Conservation (phyloP, 92 coral and sea anemone species). For the Micromussa lordhowensis region DNA sequence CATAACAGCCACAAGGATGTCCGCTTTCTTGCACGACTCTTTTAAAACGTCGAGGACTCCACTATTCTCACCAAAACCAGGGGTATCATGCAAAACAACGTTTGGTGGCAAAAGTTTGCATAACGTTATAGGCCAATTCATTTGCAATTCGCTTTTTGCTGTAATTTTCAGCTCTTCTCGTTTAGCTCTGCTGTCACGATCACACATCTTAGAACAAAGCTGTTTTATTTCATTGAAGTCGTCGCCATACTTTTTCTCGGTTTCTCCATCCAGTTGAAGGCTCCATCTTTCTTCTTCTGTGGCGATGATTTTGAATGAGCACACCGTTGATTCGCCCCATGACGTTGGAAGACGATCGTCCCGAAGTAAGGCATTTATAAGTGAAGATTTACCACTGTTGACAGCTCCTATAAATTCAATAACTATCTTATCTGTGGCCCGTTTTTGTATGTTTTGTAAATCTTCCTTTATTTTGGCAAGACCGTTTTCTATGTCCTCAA, state of each 20-base stretch:
- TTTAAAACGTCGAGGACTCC: not conserved
- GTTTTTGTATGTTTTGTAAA: not conserved
- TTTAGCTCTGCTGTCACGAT: too few species aligned
- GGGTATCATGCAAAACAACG: conserved; percentile 4
- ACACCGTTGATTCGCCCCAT: not conserved
- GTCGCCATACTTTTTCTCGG: too few species aligned
- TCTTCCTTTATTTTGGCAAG: not conserved
- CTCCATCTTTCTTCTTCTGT: not conserved
- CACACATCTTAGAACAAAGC: not conserved
- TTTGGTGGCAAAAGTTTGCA: not conserved
- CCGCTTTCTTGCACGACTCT: not conserved
- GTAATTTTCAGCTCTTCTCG: not conserved
- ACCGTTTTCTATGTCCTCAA: not conserved
- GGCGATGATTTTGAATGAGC: not conserved
- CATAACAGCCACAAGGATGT: conserved; percentile 19
- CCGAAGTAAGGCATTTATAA: conserved; percentile 13
- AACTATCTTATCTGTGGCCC: not conserved
- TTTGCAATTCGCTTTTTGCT: not conserved
- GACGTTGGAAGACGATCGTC: not conserved
- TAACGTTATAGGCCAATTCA: not conserved
- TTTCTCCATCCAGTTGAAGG: not conserved
- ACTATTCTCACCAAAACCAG: not conserved
- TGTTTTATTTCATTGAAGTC: not conserved
- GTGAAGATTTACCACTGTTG: conserved; percentile 9
- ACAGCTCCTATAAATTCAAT: conserved; percentile 12